phyloP scores from a whole-genome alignment of 2,113 vertebrate species.

The Clupea harengus region DNA sequence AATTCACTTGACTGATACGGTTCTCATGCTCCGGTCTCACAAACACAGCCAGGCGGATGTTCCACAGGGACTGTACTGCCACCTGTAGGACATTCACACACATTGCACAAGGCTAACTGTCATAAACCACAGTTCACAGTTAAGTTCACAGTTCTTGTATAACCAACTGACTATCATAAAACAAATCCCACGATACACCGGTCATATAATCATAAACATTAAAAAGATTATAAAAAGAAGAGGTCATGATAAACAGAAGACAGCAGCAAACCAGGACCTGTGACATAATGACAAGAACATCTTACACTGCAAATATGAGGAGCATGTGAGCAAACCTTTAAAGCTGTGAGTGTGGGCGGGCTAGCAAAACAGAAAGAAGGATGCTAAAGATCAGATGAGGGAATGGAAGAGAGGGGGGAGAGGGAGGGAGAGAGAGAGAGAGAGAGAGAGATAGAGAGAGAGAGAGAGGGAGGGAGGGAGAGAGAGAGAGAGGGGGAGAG shows the following conservation, averaged over 20 bases:
- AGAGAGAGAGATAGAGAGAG: no score
- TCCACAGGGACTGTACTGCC: conserved; percentile 85
- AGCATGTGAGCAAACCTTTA: not conserved
- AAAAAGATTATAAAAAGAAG: not conserved
- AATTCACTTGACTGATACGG: conserved; percentile 77
- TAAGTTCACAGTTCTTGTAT: not conserved
- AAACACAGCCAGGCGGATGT: conserved; percentile 82
- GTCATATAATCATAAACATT: not conserved
- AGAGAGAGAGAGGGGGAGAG: no score
- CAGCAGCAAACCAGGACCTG: not conserved
- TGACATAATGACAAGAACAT: not conserved
- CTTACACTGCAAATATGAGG: not conserved
- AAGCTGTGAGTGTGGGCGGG: not conserved
- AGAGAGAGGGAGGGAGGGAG: no score
- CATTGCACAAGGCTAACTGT: conserved; percentile 28
- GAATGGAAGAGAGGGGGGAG: no score
- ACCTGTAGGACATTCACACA: conserved; percentile 65
- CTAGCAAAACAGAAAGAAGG: not conserved
- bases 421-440: no score
- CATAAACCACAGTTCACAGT: not conserved
- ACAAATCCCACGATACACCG: not conserved
- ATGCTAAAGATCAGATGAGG: not conserved
- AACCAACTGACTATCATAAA: not conserved
- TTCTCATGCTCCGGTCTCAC: conserved; percentile 79
- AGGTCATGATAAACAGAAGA: not conserved